phyloP scores from a whole-genome alignment of 2,888 invertebrate species.

The Nycteola revayana region DNA sequence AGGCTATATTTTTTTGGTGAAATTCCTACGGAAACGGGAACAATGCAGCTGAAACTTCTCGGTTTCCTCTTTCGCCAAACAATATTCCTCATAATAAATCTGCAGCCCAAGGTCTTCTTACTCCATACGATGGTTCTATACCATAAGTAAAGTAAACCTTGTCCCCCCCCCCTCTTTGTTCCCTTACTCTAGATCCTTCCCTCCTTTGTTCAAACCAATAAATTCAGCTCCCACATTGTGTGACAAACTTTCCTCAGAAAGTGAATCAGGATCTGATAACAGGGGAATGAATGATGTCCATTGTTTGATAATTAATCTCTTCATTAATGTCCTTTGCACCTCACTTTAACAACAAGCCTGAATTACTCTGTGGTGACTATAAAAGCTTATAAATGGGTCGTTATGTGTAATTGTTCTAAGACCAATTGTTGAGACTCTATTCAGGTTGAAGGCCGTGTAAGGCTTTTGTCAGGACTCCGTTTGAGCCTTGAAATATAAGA shows the following conservation, averaged over 20 bases:
- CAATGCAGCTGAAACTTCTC: too few species aligned
- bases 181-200: too few species aligned
- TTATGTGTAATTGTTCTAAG: constrained; percentile 33
- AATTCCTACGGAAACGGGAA: too few species aligned
- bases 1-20: too few species aligned
- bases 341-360: neutral
- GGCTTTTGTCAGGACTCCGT: neutral
- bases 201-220: constrained; percentile 54
- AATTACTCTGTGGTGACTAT: too few species aligned
- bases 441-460: constrained; percentile 8
- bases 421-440: constrained; percentile 27
- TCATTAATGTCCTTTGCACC: constrained; percentile 61
- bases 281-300: constrained; percentile 58
- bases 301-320: constrained; percentile 73
- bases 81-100: too few species aligned
- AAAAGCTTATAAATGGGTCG: constrained; percentile 18
- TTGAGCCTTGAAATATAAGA: too few species aligned
- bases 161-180: too few species aligned
- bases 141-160: too few species aligned
- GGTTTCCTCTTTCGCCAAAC: too few species aligned
- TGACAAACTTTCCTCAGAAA: constrained; percentile 49
- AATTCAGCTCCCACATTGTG: constrained; percentile 48
- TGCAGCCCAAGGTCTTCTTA: too few species aligned
- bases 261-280: constrained; percentile 50
- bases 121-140: too few species aligned